These are phyloP conservation scores for Melanotaenia duboulayi DNA, from an alignment of 2,113 vertebrate species.

Conservation along the genomic window DNA sequence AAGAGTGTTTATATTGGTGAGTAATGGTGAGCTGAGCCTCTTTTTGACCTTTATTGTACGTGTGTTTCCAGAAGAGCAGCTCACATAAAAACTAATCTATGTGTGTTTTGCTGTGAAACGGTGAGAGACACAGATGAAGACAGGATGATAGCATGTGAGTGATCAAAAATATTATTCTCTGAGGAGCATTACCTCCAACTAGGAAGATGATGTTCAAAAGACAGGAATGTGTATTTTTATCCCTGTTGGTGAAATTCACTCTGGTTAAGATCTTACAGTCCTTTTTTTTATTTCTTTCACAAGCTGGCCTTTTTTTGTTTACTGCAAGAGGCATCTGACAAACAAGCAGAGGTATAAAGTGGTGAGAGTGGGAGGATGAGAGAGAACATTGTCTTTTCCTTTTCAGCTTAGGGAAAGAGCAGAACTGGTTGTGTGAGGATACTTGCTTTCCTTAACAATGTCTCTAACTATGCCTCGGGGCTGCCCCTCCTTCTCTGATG, in stretches of 20 bases:
- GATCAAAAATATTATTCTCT: conserved; percentile 50
- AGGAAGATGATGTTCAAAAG: conserved; percentile 54
- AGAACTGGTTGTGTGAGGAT: conserved; percentile 77
- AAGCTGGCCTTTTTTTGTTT: conserved; percentile 54
- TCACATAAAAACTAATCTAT: not conserved
- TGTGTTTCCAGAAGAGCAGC: not conserved
- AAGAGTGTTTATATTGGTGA: conserved; percentile 16
- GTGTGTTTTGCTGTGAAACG: not conserved
- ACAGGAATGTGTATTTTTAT: conserved; percentile 65
- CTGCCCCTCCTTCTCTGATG: conserved; percentile 52
- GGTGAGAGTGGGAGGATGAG: conserved; percentile 77
- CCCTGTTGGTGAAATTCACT: conserved; percentile 55
- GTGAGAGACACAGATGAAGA: conserved; percentile 4
- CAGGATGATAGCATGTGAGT: conserved; percentile 3
- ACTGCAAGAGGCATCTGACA: conserved; percentile 59
- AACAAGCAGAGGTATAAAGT: conserved; percentile 74
- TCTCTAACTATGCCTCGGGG: conserved; percentile 67
- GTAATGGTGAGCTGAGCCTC: conserved; percentile 10
- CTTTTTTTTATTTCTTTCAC: conserved; percentile 61
- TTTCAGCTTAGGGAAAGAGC: conserved; percentile 68
- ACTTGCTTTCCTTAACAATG: conserved; percentile 70
- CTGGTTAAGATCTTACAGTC: conserved; percentile 54
- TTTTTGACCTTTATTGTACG: not conserved
- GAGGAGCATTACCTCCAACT: conserved; percentile 55
- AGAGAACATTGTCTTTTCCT: conserved; percentile 78